Evolutionary conservation across 2,888 invertebrate genomes (phyloP), one percentile per base, ranked within the genome.

Genomic region (Sarcophaga subvicina): DNA sequence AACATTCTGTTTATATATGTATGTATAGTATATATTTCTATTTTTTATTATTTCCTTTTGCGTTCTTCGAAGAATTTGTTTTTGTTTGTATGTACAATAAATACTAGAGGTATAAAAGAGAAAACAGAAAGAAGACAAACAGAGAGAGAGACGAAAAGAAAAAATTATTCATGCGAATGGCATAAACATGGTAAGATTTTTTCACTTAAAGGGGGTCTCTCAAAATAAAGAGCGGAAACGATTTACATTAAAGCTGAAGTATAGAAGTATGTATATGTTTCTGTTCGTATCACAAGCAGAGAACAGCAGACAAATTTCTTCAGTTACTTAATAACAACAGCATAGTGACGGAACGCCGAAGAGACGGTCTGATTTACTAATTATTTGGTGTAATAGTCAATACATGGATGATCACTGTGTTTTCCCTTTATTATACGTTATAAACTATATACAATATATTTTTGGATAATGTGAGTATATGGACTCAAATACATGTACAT

Each of bases 151-250:
- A 47, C 69, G 5, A 47, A 78, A 37, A 12, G 47, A 60, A 72
- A 86, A 83, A 83, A 73, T 63, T 79, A 78, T 81, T 88, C 80
- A 86, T 86, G 85, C 84, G 71, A 87, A 83, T 27, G 71, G 67
- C 20, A 72, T 83, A 87, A 70, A 64, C 71, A 82, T 75, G 73
- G 71, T 78, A 81, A 82, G 66, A 87, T 70, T 76, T 88, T 90
- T 90, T 90, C 90, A 90, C 91, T 91, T 91, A 90, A 91, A 91
- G 92, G 91, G 90, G 91, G 91, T 91, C 91, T 90, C 70, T 76
- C 37, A 78, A 84, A 37, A 60, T 59, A 60, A n/a, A 67, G 62
- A 72, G 72, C 60, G 70, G 49, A 17, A 76, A 47, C 22, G 59
- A 27, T 37, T 37, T 37, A 22, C 22, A 63, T 63, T 17, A 25